Evolutionary conservation across 2,113 vertebrate genomes (phyloP), one percentile per base, ranked within the genome.

Genomic region (Seriola quinqueradiata): DNA sequence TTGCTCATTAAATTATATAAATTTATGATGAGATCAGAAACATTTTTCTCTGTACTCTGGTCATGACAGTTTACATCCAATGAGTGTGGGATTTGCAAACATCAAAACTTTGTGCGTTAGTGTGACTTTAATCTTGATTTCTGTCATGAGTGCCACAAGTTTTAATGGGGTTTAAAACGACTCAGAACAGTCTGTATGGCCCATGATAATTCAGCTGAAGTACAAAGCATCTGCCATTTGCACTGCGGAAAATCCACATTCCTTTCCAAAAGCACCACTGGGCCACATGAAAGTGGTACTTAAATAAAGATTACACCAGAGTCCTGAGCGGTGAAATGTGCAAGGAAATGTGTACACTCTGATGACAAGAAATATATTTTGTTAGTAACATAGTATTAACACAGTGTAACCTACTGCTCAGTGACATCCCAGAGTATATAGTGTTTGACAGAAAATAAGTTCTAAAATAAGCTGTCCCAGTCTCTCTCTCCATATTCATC

Each of bases 1-100:
- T 87, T 57, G 59, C 71, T 81, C 58, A 81, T 82, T 82, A 82
- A 87, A 90, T 90, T 67, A 81, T 21, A 84, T 71, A 80, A 89
- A 88, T 76, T 69, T 71, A 84, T 46, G 16, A 87, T 70, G 63
- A 74, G 46, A 70, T 68, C 54, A 61, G 44, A 17, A 70, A 28
- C 32, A 46, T 64, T 83, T 60, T 75, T 59, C 50, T 69, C 34
- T 77, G 19, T 6, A 50, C 52, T 61, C 61, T 34, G 42, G 65
- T 69, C 71, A 52, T 80, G 69, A 65, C 58, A 66, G 19, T 55
- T 78, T 55, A 67, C 34, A 68, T 36, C 16, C 21, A 70, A 19
- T 44, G 17, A 67, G 61, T 10, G 1, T n/a, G 1, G 8, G 12
- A 5, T 50, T 71, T 38, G 55, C 6, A 48, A 77, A 77, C 48